phyloP scores from a whole-genome alignment of 2,113 vertebrate species.

The Myocastor coypus region DNA sequence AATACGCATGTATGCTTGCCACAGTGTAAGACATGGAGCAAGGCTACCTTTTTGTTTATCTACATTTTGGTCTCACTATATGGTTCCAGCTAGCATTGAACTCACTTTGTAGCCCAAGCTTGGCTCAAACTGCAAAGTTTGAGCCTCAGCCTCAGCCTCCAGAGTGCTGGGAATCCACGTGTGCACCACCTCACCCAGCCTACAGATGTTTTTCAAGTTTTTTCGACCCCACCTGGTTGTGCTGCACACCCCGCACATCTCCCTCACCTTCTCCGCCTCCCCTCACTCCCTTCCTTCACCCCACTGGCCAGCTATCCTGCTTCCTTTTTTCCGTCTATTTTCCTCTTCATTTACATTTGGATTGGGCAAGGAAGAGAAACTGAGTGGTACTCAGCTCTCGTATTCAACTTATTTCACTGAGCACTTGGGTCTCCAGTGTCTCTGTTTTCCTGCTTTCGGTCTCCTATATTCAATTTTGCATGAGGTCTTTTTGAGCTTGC shows the following conservation, averaged over 20 bases:
- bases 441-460: not conserved
- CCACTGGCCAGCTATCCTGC: not conserved
- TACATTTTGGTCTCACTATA: too few relatives aligned
- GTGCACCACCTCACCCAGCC: too few relatives aligned
- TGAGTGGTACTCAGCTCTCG: not conserved
- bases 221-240: not conserved
- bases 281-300: not conserved
- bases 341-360: not conserved
- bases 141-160: too few relatives aligned
- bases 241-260: too few relatives aligned
- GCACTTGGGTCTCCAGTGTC: not conserved
- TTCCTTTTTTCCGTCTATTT: not conserved
- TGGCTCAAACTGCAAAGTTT: too few relatives aligned
- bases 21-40: not conserved
- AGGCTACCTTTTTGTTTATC: not conserved
- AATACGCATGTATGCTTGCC: not conserved
- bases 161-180: too few relatives aligned
- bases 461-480: not conserved
- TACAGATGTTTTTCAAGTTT: not conserved
- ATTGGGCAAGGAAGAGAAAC: not conserved
- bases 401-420: not conserved
- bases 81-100: too few relatives aligned
- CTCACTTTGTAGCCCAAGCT: too few relatives aligned
- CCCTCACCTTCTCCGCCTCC: not conserved
- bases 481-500: not conserved